Evolutionary conservation across 2,797 vertebrate genomes (phyloP), one percentile per base, ranked within the genome.

Genomic region (Pangasius sanitwongsei): DNA sequence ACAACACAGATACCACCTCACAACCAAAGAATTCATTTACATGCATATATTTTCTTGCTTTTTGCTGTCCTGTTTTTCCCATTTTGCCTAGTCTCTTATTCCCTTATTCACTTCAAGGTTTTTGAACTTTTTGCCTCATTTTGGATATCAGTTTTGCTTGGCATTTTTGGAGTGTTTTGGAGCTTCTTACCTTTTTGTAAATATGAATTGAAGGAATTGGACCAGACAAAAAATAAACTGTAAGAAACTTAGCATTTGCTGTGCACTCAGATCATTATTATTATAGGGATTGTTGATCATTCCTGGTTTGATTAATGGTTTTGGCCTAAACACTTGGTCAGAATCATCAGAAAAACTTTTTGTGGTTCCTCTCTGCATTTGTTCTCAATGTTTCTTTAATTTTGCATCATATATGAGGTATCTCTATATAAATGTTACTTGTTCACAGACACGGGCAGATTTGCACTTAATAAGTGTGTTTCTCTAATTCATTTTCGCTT

Each of bases 211-310:
- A 16, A 34, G 6, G 6, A 72, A 18, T 34, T 34, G 67, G n/a
- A 37, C 34, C 16, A 8, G 34, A 41, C 20, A 37, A 31, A 37
- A 70, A 72, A 41, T 72, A 72, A 69, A 31, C 13, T 16, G 25
- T n/a, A 16, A 31, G 37, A 41, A 28, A 75, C 31, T 16, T 86
- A 37, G 50, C 13, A 31, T 59, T 86, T 86, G 15, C 16, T 86
- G 25, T 41, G 25, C 41, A 28, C 59, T 72, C 23, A 50, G 82
- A 86, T 85, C 61, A 88, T 77, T 67, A 74, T 63, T 20, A 16
- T 44, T 48, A 41, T 23, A n/a, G 59, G 34, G 63, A 80, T 70
- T 63, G 31, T 34, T 84, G 72, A 77, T n/a, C n/a, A 13, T 77
- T 50, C 44, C 41, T 13, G 61, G 37, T 16, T 57, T 50, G 16